Conservation (phyloP, 2,888 invertebrate species). For the Orthosia gothica region DNA sequence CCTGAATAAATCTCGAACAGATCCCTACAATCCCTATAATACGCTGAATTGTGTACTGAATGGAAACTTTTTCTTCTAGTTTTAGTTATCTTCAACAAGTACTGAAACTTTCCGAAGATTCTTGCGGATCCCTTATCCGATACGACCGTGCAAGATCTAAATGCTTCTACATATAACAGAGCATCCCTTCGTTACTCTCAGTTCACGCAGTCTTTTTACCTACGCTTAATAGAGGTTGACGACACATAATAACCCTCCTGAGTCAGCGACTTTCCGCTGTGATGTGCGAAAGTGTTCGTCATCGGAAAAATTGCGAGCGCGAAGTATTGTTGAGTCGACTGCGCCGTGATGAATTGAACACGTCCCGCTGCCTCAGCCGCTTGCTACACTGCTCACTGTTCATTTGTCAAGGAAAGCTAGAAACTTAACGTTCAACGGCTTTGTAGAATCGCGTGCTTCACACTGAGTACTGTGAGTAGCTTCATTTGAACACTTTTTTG, state of each 20-base stretch:
- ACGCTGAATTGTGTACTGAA: constrained; percentile 33
- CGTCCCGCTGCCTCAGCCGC: constrained; percentile 66
- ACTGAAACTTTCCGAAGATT: constrained; percentile 15
- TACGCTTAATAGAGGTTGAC: constrained; percentile 64
- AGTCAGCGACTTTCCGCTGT: constrained; percentile 71
- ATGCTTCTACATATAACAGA: constrained; percentile 14
- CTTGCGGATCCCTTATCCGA: constrained; percentile 6
- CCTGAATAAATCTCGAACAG: constrained; percentile 33
- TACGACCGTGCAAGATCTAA: constrained; percentile 12
- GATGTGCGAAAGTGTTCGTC: constrained; percentile 80
- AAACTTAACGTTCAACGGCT: constrained; percentile 65
- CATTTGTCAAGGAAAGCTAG: constrained; percentile 67
- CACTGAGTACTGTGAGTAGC: constrained; percentile 37
- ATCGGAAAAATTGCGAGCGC: constrained; percentile 79
- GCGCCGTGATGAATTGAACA: constrained; percentile 72
- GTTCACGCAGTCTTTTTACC: constrained; percentile 39
- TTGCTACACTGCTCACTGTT: constrained; percentile 64
- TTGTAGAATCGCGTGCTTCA: constrained; percentile 20
- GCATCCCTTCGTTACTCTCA: constrained; percentile 18
- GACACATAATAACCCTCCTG: constrained; percentile 71
- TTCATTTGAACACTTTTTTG: constrained; percentile 33
- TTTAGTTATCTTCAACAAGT: constrained; percentile 29
- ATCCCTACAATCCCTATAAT: constrained; percentile 27
- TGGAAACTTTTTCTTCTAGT: constrained; percentile 41
- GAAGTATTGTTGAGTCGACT: constrained; percentile 71